Evolutionary conservation across 2,888 invertebrate genomes (phyloP), one percentile per base, ranked within the genome.

Genomic region (Empis stercorea): DNA sequence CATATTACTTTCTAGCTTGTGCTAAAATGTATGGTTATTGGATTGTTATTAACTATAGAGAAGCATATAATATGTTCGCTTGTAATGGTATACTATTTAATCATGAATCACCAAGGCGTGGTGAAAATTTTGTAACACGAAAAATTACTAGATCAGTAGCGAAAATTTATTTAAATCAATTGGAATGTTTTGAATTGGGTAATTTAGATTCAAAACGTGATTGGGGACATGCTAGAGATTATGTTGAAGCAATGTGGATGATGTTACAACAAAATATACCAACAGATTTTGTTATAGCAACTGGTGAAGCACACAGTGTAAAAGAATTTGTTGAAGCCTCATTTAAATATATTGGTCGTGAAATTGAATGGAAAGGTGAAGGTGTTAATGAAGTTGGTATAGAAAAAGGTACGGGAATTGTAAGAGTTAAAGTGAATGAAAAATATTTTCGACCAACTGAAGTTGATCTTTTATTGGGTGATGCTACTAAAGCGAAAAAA

Each of bases 241-340:
- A 94, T 66, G 88, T 96, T 9, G 88, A 94, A 85, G 99, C 96
- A 1, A 99, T 99, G 99, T 99, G 97, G 96, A 71, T 94, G 65
- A 99, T 99, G 92, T 75, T 99, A 14, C 99, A 99, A 66, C 85
- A 87, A 62, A 81, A 91, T 0, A 68, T 72, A 32, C 87, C 99
- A 0, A 88, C 95, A 45, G 99, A 99, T 72, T 97, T 85, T 73
- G 97, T 99, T 6, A 92, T 99, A 57, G 94, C 99, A 6, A 95
- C 95, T 0, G 95, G 95, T 1, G 87, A 92, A 66, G 79, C 85
- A 13, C 94, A 94, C 70, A 95, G 91, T 65, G 97, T 99, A 0
- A 75, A 91, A 11, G 93, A 97, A 70, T 99, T 99, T 73, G 93
- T 99, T 0, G 93, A 93, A 68, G 79, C 78, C 32, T 80, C 96